phyloP scores from a whole-genome alignment of 2,888 invertebrate species.

The Drosophila suboccidentalis region DNA sequence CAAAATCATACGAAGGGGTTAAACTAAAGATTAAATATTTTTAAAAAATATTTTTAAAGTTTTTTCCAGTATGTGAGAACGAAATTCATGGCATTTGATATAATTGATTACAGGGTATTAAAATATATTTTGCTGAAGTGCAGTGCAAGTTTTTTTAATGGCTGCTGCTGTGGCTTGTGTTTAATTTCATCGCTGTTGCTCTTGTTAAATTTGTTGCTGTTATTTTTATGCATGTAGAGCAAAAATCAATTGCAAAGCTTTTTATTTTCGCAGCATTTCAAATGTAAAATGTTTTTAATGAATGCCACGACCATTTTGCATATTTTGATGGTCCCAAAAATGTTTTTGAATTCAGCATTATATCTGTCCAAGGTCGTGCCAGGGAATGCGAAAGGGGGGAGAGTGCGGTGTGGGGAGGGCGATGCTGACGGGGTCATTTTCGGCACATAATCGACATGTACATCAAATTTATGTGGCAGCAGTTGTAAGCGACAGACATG shows the following conservation, averaged over 20 bases:
- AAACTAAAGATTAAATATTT: not conserved
- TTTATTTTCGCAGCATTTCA: conserved; percentile 48
- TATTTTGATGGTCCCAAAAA: conserved; percentile 53
- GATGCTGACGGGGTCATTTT: conserved; percentile 46
- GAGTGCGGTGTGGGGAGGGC: not conserved
- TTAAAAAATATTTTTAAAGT: not conserved
- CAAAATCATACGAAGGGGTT: not conserved
- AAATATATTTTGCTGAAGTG: conserved; percentile 40
- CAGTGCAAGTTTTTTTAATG: conserved; percentile 50
- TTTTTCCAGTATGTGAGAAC: not conserved
- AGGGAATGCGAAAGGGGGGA: not conserved
- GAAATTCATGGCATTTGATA: not conserved
- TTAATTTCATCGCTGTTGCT: conserved; percentile 36
- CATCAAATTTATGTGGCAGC: conserved; percentile 76
- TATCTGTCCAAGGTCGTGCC: conserved; percentile 44
- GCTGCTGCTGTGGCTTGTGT: conserved; percentile 39
- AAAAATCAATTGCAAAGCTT: conserved; percentile 56
- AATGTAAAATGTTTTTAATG: conserved; percentile 58
- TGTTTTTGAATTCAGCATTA: not conserved
- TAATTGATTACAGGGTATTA: conserved; percentile 33
- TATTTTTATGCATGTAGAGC: conserved; percentile 21
- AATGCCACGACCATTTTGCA: conserved; percentile 36
- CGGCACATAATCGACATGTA: conserved; percentile 79
- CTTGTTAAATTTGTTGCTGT: conserved; percentile 17
- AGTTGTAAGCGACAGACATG: conserved; percentile 74